Conservation (phyloP, 92 coral and sea anemone genomes). For the Palythoa caribaeorum region DNA sequence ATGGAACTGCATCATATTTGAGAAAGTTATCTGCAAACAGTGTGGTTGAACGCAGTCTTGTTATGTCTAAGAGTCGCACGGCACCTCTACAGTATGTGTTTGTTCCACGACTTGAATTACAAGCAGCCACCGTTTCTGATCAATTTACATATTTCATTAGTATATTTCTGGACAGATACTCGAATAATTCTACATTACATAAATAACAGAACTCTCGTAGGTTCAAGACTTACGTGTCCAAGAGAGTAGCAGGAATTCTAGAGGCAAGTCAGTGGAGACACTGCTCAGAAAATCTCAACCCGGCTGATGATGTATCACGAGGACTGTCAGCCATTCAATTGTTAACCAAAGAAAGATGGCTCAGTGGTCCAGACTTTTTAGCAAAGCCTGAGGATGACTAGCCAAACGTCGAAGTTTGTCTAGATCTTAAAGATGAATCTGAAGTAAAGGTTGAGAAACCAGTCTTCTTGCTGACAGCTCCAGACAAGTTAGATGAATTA, state of each 20-base stretch:
- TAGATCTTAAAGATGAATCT: too few relatives aligned
- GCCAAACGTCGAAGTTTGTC: slow-evolving; percentile 36
- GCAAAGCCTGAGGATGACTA: slow-evolving; percentile 42
- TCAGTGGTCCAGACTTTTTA: slow-evolving; percentile 60
- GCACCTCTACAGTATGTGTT: slow-evolving; percentile 69
- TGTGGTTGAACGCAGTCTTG: slow-evolving; percentile 40
- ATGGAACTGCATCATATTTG: slow-evolving; percentile 68
- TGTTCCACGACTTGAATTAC: slow-evolving; percentile 59
- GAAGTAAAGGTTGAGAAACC: too few relatives aligned
- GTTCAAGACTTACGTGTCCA: slow-evolving; percentile 38
- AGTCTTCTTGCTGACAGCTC: too few relatives aligned
- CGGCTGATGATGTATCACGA: slow-evolving; percentile 60
- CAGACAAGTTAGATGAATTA: neutral
- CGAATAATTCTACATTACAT: too few relatives aligned
- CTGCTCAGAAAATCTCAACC: slow-evolving; percentile 45
- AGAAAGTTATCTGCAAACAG: slow-evolving; percentile 58
- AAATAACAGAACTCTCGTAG: too few relatives aligned
- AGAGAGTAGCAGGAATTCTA: slow-evolving; percentile 64
- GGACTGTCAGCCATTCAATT: slow-evolving; percentile 46
- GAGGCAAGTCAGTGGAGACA: slow-evolving; percentile 50
- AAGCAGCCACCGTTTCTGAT: slow-evolving; percentile 70
- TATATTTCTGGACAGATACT: too few relatives aligned
- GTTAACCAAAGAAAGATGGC: slow-evolving; percentile 46
- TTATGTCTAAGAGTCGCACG: slow-evolving; percentile 67
- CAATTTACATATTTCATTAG: neutral